Evolutionary conservation across 1,140 invertebrate genomes (phyloP).

Genomic region (Oryctes rhinoceros): DNA sequence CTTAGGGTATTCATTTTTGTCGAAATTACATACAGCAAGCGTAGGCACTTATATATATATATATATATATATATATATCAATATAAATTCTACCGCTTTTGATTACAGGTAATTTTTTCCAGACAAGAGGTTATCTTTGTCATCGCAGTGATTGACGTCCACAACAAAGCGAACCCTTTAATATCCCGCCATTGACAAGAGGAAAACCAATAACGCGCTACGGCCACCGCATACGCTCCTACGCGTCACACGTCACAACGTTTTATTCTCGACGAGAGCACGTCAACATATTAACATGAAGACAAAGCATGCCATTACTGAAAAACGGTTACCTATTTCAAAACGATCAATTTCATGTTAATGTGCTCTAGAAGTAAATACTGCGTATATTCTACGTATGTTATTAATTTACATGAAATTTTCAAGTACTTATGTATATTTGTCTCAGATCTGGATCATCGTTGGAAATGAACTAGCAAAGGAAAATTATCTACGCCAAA

Average conservation of each 20-base stretch:
- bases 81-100: neutral
- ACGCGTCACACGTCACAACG: neutral
- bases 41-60: no score
- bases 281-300: neutral
- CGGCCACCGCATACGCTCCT: neutral
- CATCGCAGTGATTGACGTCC: neutral
- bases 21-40: no score
- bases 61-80: no score
- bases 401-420: no score
- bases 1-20: no score
- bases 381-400: no score
- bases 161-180: neutral
- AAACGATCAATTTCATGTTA: neutral
- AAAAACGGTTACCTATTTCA: neutral
- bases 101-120: constrained; percentile 15
- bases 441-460: no score
- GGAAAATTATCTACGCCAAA: no score
- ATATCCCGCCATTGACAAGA: neutral
- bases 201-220: neutral
- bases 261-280: neutral
- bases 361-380: no score
- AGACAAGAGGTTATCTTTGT: neutral
- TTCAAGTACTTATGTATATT: no score
- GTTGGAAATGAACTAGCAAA: no score
- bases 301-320: neutral